Percentiles rank a stretch among this genome's conserved stretches.
These are phyloP conservation scores for Hesperia comma DNA, from an alignment of 2,888 invertebrate genomes.

Conservation along the genomic window DNA sequence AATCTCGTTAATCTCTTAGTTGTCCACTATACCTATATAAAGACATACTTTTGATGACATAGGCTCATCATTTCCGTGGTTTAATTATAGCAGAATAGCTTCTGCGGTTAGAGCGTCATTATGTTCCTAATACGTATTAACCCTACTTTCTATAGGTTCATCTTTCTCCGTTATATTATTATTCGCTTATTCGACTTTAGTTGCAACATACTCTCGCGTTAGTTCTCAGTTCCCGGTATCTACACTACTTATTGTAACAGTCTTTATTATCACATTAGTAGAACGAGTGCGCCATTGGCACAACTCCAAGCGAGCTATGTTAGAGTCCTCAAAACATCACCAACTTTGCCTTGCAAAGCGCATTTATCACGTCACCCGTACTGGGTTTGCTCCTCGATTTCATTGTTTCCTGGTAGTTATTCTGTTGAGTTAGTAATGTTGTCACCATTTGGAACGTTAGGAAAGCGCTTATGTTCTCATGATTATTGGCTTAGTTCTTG, in stretches of 20 bases:
- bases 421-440: conserved; percentile 5
- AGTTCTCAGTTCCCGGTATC: not conserved
- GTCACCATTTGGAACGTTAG: conserved; percentile 6
- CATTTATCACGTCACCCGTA: conserved; percentile 18
- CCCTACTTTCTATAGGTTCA: no score
- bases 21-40: no score
- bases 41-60: no score
- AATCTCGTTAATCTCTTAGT: no score
- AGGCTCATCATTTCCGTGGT: no score
- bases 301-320: conserved; percentile 15
- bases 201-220: no score
- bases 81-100: no score
- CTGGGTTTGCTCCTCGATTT: conserved; percentile 15
- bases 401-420: conserved; percentile 26
- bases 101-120: no score
- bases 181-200: not conserved
- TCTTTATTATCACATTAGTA: conserved; percentile 23
- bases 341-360: conserved; percentile 17
- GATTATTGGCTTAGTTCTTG: not conserved
- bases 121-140: no score
- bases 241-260: conserved; percentile 16
- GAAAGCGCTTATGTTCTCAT: conserved; percentile 1
- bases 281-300: conserved; percentile 1
- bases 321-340: conserved; percentile 20
- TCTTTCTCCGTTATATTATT: not conserved